Evolutionary conservation across 1,140 invertebrate genomes (phyloP), one percentile per base, ranked within the genome.

Genomic region (Holotrichia oblita): DNA sequence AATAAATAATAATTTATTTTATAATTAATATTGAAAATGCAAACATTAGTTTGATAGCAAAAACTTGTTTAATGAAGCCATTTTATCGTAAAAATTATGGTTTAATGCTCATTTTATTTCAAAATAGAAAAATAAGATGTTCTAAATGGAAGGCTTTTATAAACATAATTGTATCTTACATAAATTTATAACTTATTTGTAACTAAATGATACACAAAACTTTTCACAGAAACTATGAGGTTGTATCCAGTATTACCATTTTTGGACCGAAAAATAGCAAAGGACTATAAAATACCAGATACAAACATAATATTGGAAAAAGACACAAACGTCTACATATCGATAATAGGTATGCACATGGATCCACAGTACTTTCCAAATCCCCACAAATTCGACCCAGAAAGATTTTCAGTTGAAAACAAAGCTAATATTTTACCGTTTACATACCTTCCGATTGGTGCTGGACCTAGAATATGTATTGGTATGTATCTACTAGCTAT

Each of bases 381-480:
- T 77, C 92, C 93, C 0, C 86, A 91, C 1, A 84, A 83, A n/a
- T 94, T 92, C 81, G 87, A 92, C 85, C 93, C 93, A 0, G 90
- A 93, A 75, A 85, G 91, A 80, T 94, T 93, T 82, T 81, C 86
- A 0, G 85, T 88, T 17, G 59, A 77, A 77, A 75, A 81, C n/a
- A 79, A 64, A 22, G 41, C 55, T 2, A 77, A 44, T 42, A 74
- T 74, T n/a, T 41, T 81, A 8, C 79, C 80, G 9, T 86, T 83
- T 27, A 81, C 81, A 0, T 91, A 88, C 82, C 81, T 92, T 24
- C 89, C 91, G 3, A 93, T 93, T 83, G 90, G 91, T 3, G 88
- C 89, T 22, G 92, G 92, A 20, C 88, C 89, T 0, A 85, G 92
- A 64, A 90, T 90, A 76, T 93, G 92, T 79, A 91, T 91, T 34